Conservation (phyloP, 2,888 invertebrate species). For the Andrena flavipes region DNA sequence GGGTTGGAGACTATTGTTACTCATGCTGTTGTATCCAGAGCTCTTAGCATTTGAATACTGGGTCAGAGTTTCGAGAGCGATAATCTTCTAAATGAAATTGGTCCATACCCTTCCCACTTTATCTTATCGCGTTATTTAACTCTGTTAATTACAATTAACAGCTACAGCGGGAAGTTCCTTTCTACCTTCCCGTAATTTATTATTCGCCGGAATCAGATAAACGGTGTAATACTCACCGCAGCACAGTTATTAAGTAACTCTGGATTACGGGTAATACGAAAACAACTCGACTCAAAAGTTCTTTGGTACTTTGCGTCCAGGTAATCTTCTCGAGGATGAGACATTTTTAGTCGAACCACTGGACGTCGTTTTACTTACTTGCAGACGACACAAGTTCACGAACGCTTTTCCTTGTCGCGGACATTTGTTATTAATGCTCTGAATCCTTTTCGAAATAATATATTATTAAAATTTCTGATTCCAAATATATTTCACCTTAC, state of each 20-base stretch:
- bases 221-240: background rate
- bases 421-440: too few relatives aligned
- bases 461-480: too few relatives aligned
- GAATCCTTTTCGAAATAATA: too few relatives aligned
- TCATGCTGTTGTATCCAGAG: background rate
- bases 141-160: slow-evolving; percentile 31
- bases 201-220: slow-evolving; percentile 1
- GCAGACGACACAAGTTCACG: too few relatives aligned
- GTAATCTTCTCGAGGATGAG: too few relatives aligned
- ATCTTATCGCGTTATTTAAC: slow-evolving; percentile 18
- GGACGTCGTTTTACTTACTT: too few relatives aligned
- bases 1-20: slow-evolving; percentile 5
- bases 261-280: background rate
- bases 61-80: slow-evolving; percentile 21
- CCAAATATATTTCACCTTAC: too few relatives aligned
- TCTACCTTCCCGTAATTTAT: background rate
- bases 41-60: slow-evolving; percentile 24
- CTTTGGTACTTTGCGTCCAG: background rate
- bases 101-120: background rate
- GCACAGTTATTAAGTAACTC: background rate
- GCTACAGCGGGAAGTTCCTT: background rate
- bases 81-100: slow-evolving; percentile 22
- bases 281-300: background rate
- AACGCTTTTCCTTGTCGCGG: too few relatives aligned
- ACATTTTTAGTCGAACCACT: too few relatives aligned